Base-by-base conservation (phyloP, 2,888 invertebrate species). In the Catocala nupta region DNA sequence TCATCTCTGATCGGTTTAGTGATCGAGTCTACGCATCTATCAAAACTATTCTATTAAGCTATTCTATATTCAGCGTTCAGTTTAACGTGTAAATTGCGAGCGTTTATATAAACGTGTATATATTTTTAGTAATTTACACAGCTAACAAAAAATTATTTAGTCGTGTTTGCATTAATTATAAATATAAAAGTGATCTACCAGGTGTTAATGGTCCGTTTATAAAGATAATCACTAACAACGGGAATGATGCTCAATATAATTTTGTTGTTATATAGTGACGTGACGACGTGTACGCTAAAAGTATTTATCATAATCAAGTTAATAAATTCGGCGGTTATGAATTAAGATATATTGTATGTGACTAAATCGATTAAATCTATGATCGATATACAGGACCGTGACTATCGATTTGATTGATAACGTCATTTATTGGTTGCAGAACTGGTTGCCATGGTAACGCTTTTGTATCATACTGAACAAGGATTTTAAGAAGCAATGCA, bases 281-380 rank as follows among this genome's bases (percentile, higher is more conserved):
- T 43, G 50, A 48, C 59, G 55, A 64, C 60, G 68, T 66, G 59
- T 67, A 70, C 70, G 68, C 47, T 34, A 39, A 53, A 47, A 50
- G 39, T 34, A 51, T 71, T 73, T 75, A 61, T 61, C 65, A 73
- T 73, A 66, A 74, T 66, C 63, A 52, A 64, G 55, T 65, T 69
- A 67, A 71, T 73, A 67, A 63, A 71, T 64, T 69, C 67, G 65
- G 62, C 52, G 51, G 56, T 71, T 69, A 63, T 63, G 61, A 61
- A 59, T 68, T 67, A 67, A 68, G 65, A 70, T 65, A 65, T 67
- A 50, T 53, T 54, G 47, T 33, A 52, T 45, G 42, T 58, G 61
- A 10, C 52, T 43, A 9, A 34, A 64, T 62, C 66, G 72, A 66
- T 64, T 59, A 47, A 71, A 65, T 63, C 55, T 39, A 13, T 58